Percentiles rank a stretch among this genome's conserved stretches.
Conservation (phyloP, 2,888 invertebrate species). For the Campopleginae sp. region DNA sequence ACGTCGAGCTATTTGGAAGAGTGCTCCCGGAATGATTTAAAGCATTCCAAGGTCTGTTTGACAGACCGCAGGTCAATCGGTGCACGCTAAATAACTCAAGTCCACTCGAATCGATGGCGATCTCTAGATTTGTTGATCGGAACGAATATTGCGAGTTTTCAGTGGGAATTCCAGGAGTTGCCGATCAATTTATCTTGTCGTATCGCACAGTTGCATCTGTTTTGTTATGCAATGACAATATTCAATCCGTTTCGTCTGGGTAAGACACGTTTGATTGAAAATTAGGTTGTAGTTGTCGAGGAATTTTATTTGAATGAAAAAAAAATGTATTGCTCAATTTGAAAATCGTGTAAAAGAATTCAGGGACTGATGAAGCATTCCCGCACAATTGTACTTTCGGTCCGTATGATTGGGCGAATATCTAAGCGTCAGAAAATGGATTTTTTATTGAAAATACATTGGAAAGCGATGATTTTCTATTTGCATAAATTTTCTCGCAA, state of each 20-base stretch:
- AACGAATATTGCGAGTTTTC: background rate
- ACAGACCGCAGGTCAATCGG: slow-evolving; percentile 29
- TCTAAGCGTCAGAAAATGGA: background rate
- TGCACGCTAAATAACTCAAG: slow-evolving; percentile 30
- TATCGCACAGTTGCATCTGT: slow-evolving; percentile 43
- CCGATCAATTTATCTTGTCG: slow-evolving; percentile 37
- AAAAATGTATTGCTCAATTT: slow-evolving; percentile 3
- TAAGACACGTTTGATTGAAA: background rate
- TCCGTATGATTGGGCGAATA: background rate
- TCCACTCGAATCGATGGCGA: slow-evolving; percentile 27
- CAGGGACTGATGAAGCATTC: background rate
- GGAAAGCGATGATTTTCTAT: background rate
- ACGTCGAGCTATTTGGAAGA: slow-evolving; percentile 28
- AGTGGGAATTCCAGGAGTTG: slow-evolving; percentile 50
- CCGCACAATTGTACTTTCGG: background rate
- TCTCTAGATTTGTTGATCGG: slow-evolving; percentile 34
- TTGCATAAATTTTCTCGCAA: background rate
- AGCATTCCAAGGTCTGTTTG: slow-evolving; percentile 37
- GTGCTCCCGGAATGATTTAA: slow-evolving; percentile 45
- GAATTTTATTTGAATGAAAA: background rate
- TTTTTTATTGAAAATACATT: background rate
- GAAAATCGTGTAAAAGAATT: background rate
- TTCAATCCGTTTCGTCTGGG: background rate
- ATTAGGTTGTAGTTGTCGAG: slow-evolving; percentile 3
- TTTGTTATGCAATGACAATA: slow-evolving; percentile 15